Percentiles rank a stretch among this genome's conserved stretches.
Evolutionary conservation across 2,888 invertebrate genomes (phyloP).

Genomic region (Chrysomela aeneicollis): DNA sequence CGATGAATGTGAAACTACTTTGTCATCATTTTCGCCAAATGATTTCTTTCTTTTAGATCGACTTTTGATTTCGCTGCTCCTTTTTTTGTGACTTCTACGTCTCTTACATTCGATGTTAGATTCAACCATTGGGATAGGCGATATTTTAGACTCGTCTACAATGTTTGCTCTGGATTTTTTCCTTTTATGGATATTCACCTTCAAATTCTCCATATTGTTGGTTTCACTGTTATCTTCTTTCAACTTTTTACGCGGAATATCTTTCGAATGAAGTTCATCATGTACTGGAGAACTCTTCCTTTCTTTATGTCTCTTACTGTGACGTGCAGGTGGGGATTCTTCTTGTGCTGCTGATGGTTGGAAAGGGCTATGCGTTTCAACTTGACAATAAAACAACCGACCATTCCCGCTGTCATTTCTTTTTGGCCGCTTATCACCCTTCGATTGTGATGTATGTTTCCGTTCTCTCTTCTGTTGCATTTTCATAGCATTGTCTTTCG

Average conservation of each 20-base stretch:
- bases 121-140: background rate
- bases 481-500: conserved; percentile 2
- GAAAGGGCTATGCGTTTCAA: conserved; percentile 32
- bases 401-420: conserved; percentile 14
- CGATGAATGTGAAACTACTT: background rate
- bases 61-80: background rate
- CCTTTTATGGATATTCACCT: conserved; percentile 8
- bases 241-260: background rate
- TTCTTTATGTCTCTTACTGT: background rate
- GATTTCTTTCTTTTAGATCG: background rate
- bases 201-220: background rate
- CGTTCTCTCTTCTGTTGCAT: conserved; percentile 1
- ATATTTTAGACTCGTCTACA: background rate
- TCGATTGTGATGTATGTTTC: conserved; percentile 17
- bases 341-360: conserved; percentile 4
- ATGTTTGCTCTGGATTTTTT: conserved; percentile 5
- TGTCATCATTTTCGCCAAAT: background rate
- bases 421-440: conserved; percentile 18
- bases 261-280: background rate
- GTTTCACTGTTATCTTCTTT: background rate
- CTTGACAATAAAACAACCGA: conserved; percentile 34
- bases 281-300: background rate
- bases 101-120: background rate
- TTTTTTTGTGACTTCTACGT: background rate
- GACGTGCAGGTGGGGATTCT: background rate